Conservation (phyloP, 37 sponge, comb jelly and placozoan genomes). For the Bolinopsis microptera region DNA sequence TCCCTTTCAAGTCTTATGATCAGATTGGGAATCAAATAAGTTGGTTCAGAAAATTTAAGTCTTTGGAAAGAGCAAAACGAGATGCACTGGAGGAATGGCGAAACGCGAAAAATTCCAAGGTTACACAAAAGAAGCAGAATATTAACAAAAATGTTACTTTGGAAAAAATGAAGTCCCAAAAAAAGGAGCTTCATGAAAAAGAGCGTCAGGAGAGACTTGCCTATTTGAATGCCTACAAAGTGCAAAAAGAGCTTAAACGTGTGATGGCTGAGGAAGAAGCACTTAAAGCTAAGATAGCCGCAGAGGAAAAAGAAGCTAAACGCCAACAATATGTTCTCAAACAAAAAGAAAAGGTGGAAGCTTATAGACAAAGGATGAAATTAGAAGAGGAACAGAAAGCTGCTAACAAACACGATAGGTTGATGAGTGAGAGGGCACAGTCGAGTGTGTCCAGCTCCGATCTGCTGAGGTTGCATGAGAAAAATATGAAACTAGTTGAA, state of each 20-base stretch:
- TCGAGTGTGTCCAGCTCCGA: neutral
- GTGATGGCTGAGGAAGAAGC: slow-evolving; percentile 14
- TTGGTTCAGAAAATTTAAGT: neutral
- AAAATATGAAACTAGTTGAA: slow-evolving; percentile 6
- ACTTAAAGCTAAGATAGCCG: neutral
- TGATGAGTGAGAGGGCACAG: neutral
- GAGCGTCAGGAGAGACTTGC: neutral
- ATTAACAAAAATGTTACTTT: neutral
- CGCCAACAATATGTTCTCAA: neutral
- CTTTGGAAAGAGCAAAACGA: slow-evolving; percentile 1
- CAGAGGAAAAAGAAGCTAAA: neutral
- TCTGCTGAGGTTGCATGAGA: slow-evolving; percentile 4
- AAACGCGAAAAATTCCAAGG: neutral
- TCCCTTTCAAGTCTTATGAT: neutral
- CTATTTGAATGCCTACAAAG: slow-evolving; percentile 45
- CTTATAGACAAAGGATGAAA: slow-evolving; percentile 7
- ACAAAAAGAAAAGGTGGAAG: slow-evolving; percentile 33
- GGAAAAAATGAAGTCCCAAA: neutral
- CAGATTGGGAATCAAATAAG: neutral
- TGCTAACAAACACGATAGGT: neutral
- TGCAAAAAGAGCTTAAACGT: neutral
- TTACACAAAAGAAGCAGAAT: neutral
- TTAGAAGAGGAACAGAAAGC: neutral
- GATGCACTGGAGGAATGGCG: slow-evolving; percentile 27
- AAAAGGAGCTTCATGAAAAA: neutral